Evolutionary conservation across 2,797 vertebrate genomes (phyloP).

Genomic region (Tapera naevia): DNA sequence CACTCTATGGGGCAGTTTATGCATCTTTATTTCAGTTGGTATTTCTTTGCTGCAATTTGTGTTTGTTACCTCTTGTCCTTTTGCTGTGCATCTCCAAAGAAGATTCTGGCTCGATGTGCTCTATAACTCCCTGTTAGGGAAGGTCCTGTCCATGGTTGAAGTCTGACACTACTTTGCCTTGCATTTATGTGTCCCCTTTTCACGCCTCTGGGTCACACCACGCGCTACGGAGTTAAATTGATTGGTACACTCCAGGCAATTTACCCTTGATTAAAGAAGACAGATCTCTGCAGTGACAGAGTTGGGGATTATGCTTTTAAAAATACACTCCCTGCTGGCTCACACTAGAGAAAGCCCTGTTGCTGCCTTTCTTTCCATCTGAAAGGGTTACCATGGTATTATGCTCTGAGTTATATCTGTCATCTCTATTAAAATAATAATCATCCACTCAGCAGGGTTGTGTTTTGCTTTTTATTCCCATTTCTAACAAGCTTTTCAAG

Average conservation of each 20-base stretch:
- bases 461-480: slow-evolving; percentile 20
- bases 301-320: background rate
- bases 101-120: background rate
- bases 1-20: background rate
- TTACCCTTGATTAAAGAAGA: background rate
- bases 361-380: background rate
- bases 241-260: background rate
- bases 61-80: background rate
- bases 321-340: background rate
- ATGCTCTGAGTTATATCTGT: slow-evolving; percentile 9
- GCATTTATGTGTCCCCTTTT: background rate
- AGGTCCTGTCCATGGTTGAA: background rate
- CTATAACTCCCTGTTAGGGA: background rate
- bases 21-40: background rate
- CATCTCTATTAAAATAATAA: slow-evolving; percentile 13
- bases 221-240: background rate
- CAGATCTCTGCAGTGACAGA: background rate
- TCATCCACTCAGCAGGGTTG: background rate
- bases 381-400: slow-evolving; percentile 8
- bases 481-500: background rate
- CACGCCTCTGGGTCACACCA: background rate
- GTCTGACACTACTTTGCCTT: background rate
- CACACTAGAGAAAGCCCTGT: background rate
- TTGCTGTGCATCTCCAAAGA: background rate
- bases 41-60: background rate